Percentiles rank a stretch among this genome's conserved stretches.
These are phyloP conservation scores for Amphipyra berbera DNA, from an alignment of 2,888 invertebrate species.

Conservation along the genomic window DNA sequence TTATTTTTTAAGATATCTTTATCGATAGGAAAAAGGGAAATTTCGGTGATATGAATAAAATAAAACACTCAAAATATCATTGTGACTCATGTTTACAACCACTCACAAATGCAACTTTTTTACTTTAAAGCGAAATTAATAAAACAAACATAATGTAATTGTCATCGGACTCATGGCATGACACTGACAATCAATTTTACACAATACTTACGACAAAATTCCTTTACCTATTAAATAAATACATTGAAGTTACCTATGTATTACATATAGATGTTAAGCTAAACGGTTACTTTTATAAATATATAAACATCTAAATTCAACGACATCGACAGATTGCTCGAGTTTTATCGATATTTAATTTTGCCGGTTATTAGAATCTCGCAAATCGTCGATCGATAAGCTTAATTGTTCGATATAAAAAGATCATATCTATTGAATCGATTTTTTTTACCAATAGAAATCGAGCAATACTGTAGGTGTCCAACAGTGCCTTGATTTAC, in stretches of 20 bases:
- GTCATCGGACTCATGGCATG: slow-evolving; percentile 86
- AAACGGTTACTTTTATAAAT: slow-evolving; percentile 48
- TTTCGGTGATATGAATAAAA: slow-evolving; percentile 47
- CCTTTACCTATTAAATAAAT: slow-evolving; percentile 79
- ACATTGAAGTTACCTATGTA: slow-evolving; percentile 66
- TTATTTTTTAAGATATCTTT: not conserved
- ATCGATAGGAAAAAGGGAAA: not conserved
- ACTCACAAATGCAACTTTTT: slow-evolving; percentile 86
- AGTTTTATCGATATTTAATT: slow-evolving; percentile 22
- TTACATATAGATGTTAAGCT: slow-evolving; percentile 48
- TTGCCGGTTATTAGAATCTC: slow-evolving; percentile 6
- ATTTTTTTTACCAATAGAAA: slow-evolving; percentile 13
- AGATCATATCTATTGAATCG: not conserved
- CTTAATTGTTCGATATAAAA: slow-evolving; percentile 9
- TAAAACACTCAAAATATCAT: slow-evolving; percentile 76
- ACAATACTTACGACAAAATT: slow-evolving; percentile 67
- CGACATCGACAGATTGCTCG: slow-evolving; percentile 27
- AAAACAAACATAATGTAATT: slow-evolving; percentile 77
- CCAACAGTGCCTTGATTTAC: slow-evolving; percentile 10
- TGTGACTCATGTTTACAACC: slow-evolving; percentile 89
- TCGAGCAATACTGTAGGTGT: slow-evolving; percentile 34
- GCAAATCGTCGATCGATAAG: slow-evolving; percentile 1
- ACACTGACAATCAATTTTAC: slow-evolving; percentile 76
- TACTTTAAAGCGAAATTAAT: slow-evolving; percentile 84
- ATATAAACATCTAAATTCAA: slow-evolving; percentile 45